Percentiles rank a stretch among this genome's conserved stretches.
Evolutionary conservation across 1,140 invertebrate genomes (phyloP).

Genomic region (Sitobion miscanthi): DNA sequence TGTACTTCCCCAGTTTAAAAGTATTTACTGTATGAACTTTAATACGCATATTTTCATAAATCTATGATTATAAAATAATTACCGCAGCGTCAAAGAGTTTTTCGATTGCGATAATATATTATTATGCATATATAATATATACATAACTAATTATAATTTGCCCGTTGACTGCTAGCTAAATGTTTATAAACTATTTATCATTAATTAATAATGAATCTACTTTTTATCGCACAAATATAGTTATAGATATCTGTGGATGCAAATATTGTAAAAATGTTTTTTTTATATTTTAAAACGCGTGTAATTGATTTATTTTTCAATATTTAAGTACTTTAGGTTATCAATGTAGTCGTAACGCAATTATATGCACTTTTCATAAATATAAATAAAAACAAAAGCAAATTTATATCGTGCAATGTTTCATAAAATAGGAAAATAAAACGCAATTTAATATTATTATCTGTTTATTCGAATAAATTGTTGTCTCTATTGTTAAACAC

Average conservation of each 20-base stretch:
- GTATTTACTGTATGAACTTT: slow-evolving; percentile 8
- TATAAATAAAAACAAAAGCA: slow-evolving; percentile 9
- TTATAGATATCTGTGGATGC: not conserved
- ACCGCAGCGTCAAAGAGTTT: slow-evolving; percentile 24
- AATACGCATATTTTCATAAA: not conserved
- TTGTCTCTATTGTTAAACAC: not conserved
- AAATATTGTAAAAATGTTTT: not conserved
- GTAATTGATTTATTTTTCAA: slow-evolving; percentile 37
- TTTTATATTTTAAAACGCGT: not conserved
- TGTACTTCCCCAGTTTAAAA: not conserved
- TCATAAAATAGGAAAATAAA: not conserved
- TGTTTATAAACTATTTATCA: slow-evolving; percentile 16
- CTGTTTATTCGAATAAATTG: not conserved
- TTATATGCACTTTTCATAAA: not conserved
- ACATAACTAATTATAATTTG: slow-evolving; percentile 30
- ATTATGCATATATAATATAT: not conserved
- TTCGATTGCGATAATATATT: slow-evolving; percentile 5
- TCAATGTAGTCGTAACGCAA: not conserved
- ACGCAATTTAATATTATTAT: not conserved
- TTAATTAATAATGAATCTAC: slow-evolving; percentile 16
- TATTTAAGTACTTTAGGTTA: not conserved
- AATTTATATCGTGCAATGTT: not conserved
- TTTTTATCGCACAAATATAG: slow-evolving; percentile 9
- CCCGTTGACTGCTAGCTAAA: not conserved
- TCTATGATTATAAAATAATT: slow-evolving; percentile 14